Conservation (phyloP, 2,113 vertebrate species). For the Albula goreensis region DNA sequence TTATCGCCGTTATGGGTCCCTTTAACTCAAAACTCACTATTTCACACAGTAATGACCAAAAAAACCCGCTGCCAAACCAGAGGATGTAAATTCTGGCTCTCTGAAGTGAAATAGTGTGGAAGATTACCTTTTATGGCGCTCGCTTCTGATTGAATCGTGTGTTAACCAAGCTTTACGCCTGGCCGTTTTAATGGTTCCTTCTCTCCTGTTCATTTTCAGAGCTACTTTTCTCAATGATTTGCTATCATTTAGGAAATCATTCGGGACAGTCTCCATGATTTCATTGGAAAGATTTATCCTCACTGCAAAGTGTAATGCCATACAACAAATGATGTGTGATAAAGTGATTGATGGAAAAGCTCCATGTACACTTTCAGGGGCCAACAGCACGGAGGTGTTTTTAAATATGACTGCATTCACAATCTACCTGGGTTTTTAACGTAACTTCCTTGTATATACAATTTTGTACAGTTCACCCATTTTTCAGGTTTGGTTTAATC, state of each 20-base stretch:
- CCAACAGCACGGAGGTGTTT: background rate
- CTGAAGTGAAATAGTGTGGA: conserved; percentile 29
- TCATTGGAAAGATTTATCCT: conserved; percentile 40
- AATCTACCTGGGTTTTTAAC: background rate
- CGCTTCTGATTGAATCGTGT: conserved; percentile 28
- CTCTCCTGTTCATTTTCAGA: conserved; percentile 36
- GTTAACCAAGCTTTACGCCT: conserved; percentile 31
- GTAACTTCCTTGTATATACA: background rate
- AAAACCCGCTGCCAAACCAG: conserved; percentile 10
- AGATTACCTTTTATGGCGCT: conserved; percentile 34
- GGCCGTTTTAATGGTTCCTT: conserved; percentile 37
- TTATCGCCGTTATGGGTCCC: conserved; percentile 26
- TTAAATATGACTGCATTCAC: background rate
- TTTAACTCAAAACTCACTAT: conserved; percentile 26
- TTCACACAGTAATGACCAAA: conserved; percentile 19
- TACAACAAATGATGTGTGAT: conserved; percentile 44
- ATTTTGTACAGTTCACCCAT: background rate
- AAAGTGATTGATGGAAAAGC: conserved; percentile 43
- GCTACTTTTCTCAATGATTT: conserved; percentile 41
- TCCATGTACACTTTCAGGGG: conserved; percentile 8
- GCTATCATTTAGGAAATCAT: conserved; percentile 39
- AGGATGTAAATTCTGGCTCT: conserved; percentile 24
- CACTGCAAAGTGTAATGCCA: conserved; percentile 37
- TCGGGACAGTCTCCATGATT: conserved; percentile 43
- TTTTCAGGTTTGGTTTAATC: background rate